Percentiles rank a stretch among this genome's conserved stretches.
phyloP scores from a whole-genome alignment of 2,113 vertebrate genomes.

The Phalacrocorax pelagicus region DNA sequence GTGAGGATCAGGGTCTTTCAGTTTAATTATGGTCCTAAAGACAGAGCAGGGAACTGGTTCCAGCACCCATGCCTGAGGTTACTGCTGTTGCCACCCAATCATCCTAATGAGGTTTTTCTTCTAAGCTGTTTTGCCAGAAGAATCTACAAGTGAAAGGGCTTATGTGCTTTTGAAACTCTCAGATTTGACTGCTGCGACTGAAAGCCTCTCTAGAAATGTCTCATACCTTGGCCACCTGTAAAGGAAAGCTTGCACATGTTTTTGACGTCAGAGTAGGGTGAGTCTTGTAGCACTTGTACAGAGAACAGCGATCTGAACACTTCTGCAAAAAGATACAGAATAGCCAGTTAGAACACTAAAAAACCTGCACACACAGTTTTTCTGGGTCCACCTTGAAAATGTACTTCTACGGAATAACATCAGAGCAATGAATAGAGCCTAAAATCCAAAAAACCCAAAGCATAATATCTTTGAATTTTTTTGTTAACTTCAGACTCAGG shows the following conservation, averaged over 20 bases:
- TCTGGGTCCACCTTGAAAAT: background rate
- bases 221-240: background rate
- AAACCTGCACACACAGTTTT: background rate
- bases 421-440: background rate
- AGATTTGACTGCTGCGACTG: background rate
- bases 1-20: background rate
- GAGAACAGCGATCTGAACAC: background rate
- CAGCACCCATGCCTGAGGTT: fast-evolving
- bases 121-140: background rate
- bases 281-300: background rate
- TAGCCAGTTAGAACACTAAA: background rate
- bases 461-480: background rate
- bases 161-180: background rate
- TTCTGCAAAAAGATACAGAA: background rate
- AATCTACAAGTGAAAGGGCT: background rate
- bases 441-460: background rate
- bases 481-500: background rate
- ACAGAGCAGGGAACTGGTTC: background rate
- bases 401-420: background rate
- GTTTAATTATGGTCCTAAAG: background rate
- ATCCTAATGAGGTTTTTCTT: background rate
- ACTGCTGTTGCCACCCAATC: background rate
- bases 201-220: background rate
- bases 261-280: background rate
- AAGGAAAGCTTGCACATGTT: background rate